A percentile compares a stretch with the other conserved stretches of the same genome.
These are phyloP conservation scores for Thamnophis sirtalis DNA, from an alignment of 2,113 vertebrate species.

Conservation along the genomic window DNA sequence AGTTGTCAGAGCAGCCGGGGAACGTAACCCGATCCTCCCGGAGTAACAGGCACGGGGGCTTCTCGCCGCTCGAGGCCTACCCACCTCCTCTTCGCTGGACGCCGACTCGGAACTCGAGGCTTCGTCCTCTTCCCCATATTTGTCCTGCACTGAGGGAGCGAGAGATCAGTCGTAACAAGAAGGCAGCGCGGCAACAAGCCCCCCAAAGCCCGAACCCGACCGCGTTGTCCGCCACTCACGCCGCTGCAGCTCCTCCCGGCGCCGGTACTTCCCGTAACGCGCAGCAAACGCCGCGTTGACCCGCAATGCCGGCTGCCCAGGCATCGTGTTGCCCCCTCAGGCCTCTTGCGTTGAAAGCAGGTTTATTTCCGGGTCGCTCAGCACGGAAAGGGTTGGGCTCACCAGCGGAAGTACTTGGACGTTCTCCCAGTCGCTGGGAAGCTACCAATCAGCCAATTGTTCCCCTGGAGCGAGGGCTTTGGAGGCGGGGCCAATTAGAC, in stretches of 20 bases:
- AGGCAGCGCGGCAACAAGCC: neutral
- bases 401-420: neutral
- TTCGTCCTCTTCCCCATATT: slow-evolving; percentile 70
- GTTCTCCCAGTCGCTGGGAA: neutral
- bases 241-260: slow-evolving; percentile 84
- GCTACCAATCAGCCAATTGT: neutral
- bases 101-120: slow-evolving; percentile 78
- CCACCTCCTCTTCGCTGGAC: slow-evolving; percentile 76
- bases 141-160: slow-evolving; percentile 77
- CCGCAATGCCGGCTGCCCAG: slow-evolving; percentile 58
- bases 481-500: neutral
- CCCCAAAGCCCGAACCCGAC: neutral
- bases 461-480: neutral
- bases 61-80: slow-evolving; percentile 37
- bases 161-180: neutral
- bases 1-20: neutral
- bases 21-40: neutral
- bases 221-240: slow-evolving; percentile 69
- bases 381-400: neutral
- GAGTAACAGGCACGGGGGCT: neutral
- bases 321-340: slow-evolving; percentile 46
- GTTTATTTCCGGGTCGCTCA: neutral
- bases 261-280: slow-evolving; percentile 81
- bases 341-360: neutral
- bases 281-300: slow-evolving; percentile 81